These are phyloP conservation scores for Riptortus pedestris DNA, from an alignment of 1,140 invertebrate species.

Conservation along the genomic window DNA sequence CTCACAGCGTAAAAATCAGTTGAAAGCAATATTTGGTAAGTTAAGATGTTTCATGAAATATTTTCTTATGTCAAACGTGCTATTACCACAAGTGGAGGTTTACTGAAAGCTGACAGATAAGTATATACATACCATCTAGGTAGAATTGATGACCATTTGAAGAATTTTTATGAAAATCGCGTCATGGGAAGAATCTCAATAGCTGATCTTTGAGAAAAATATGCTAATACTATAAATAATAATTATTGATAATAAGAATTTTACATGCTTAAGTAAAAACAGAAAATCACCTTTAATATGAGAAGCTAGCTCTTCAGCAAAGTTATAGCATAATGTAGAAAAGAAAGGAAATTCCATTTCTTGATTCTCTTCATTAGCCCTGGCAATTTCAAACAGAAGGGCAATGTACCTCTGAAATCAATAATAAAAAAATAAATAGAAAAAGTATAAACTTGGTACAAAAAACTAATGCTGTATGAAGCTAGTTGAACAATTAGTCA, in stretches of 20 bases:
- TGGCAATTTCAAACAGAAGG: not conserved
- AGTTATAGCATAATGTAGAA: not conserved
- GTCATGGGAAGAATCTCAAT: not conserved
- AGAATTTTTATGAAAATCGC: not conserved
- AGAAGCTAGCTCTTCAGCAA: not conserved
- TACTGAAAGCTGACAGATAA: too few species aligned
- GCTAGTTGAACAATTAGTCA: too few species aligned
- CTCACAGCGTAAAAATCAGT: too few species aligned
- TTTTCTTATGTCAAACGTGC: too few species aligned
- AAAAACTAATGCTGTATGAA: not conserved
- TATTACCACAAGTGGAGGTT: too few species aligned
- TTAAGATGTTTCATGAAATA: too few species aligned
- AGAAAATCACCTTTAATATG: not conserved
- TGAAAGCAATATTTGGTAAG: too few species aligned
- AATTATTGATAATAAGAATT: not conserved
- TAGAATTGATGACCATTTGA: not conserved
- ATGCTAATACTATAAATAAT: not conserved
- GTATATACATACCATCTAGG: too few species aligned
- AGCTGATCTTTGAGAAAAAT: not conserved
- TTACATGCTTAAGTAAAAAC: not conserved
- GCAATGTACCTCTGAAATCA: not conserved
- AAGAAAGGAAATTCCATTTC: constrained; percentile 1
- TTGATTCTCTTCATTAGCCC: not conserved
- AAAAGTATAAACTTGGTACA: not conserved
- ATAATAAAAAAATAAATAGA: not conserved